Conservation (phyloP, 2,113 vertebrate genomes). For the Podiceps cristatus region DNA sequence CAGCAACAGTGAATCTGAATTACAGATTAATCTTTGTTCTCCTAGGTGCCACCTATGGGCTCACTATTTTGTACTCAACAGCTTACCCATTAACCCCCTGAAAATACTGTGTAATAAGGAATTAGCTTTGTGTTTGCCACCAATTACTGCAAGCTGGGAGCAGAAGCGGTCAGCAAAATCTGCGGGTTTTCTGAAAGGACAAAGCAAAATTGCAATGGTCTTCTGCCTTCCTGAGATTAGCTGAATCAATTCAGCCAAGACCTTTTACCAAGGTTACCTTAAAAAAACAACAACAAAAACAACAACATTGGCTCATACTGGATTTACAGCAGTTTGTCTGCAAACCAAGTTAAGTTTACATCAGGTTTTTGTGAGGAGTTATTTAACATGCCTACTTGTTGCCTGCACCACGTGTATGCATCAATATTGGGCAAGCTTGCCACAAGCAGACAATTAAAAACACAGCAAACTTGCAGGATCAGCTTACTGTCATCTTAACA, state of each 20-base stretch:
- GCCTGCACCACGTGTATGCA: background rate
- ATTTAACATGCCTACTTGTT: background rate
- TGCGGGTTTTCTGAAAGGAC: background rate
- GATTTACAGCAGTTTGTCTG: background rate
- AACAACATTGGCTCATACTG: background rate
- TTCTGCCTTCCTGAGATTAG: conserved; percentile 1
- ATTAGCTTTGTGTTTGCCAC: conserved; percentile 39
- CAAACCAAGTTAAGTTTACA: background rate
- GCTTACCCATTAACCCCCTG: background rate
- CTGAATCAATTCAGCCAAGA: background rate
- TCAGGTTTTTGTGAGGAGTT: background rate
- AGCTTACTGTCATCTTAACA: conserved; percentile 53
- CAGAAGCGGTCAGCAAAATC: conserved; percentile 37
- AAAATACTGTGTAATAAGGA: conserved; percentile 17
- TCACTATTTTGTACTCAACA: background rate
- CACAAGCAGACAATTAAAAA: conserved; percentile 67
- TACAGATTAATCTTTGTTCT: background rate
- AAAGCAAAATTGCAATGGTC: background rate
- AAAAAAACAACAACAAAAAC: background rate
- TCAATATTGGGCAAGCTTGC: background rate
- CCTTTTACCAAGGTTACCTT: conserved; percentile 22
- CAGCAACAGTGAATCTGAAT: background rate
- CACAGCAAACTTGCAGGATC: conserved; percentile 49
- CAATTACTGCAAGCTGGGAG: conserved; percentile 35
- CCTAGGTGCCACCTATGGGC: background rate